Evolutionary conservation across 1,140 invertebrate species (phyloP).

Genomic region (Aphis gossypii): DNA sequence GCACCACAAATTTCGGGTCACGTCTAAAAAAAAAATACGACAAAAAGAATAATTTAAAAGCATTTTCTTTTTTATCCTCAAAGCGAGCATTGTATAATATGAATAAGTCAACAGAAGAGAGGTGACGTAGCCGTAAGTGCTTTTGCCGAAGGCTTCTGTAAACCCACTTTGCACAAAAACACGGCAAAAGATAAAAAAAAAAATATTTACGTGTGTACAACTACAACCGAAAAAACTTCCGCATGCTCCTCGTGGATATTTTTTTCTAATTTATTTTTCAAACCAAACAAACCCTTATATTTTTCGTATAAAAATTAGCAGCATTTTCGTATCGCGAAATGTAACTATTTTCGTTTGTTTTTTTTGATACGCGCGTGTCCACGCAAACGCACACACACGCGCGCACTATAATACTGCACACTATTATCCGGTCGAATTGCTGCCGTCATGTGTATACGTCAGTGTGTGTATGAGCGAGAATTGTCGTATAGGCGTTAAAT

Average conservation of each 20-base stretch:
- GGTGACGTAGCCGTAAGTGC: conserved; percentile 39
- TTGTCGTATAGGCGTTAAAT: conserved; percentile 51
- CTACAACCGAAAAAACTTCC: not conserved
- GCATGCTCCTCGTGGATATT: not conserved
- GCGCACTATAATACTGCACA: not conserved
- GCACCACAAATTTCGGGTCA: conserved; percentile 27
- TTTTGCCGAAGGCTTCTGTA: conserved; percentile 12
- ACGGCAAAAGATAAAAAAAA: not conserved
- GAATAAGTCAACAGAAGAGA: conserved; percentile 53
- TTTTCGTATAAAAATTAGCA: not conserved
- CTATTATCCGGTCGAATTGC: conserved; percentile 38
- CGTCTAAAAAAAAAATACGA: conserved; percentile 8
- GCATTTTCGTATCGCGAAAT: not conserved
- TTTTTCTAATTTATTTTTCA: not conserved
- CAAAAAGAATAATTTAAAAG: conserved; percentile 58
- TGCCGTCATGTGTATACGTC: not conserved
- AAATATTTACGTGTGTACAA: not conserved
- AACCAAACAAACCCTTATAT: not conserved
- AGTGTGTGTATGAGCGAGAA: not conserved
- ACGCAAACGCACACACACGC: not conserved
- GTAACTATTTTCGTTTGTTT: not conserved
- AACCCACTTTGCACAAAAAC: conserved; percentile 18
- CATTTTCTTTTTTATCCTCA: conserved; percentile 34
- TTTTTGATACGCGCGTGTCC: not conserved
- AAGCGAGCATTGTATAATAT: conserved; percentile 15